Percentiles rank a stretch among this genome's conserved stretches.
phyloP scores from a whole-genome alignment of 2,797 vertebrate species.

The Scyliorhinus canicula region DNA sequence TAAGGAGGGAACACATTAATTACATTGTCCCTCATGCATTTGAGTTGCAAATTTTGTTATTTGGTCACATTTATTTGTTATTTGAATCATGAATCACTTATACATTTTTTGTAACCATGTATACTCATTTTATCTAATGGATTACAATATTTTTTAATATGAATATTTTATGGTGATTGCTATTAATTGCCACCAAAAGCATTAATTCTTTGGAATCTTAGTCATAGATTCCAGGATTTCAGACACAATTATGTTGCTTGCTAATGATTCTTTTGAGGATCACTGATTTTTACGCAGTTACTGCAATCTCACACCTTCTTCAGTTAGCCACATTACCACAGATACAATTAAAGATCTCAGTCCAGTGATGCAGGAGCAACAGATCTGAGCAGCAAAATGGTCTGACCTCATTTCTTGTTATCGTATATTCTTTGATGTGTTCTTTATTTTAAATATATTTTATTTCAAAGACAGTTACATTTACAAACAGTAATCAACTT shows the following conservation, averaged over 20 bases:
- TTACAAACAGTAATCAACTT: no score
- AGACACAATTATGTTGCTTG: neutral
- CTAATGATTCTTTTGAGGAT: neutral
- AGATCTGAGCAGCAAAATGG: neutral
- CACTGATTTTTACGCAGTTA: neutral
- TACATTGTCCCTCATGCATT: neutral
- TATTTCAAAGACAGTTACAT: no score
- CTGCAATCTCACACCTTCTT: neutral
- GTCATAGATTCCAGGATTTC: neutral
- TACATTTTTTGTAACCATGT: neutral
- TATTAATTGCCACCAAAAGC: neutral
- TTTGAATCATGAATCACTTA: neutral
- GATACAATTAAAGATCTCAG: neutral
- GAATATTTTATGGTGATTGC: neutral
- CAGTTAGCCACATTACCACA: neutral
- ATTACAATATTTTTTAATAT: neutral
- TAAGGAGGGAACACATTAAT: neutral
- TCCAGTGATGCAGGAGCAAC: neutral
- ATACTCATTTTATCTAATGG: neutral
- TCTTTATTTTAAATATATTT: no score
- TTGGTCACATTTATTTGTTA: neutral
- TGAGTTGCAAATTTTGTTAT: neutral
- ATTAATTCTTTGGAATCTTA: neutral
- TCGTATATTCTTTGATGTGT: neutral
- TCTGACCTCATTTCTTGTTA: neutral